Conservation (phyloP, 1,140 invertebrate genomes). For the Triops cancriformis region DNA sequence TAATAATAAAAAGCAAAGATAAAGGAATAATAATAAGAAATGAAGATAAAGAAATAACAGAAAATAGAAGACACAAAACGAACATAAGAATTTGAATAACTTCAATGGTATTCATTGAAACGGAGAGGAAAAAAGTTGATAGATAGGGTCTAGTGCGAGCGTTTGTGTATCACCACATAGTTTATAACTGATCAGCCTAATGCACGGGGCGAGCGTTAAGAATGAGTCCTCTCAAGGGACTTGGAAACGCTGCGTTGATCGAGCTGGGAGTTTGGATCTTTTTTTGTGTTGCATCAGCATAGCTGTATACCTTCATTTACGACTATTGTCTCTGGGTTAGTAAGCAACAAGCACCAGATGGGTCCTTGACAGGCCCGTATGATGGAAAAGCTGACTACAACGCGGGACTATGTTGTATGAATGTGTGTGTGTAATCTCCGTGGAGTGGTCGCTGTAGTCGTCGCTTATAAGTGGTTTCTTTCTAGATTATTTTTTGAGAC, state of each 20-base stretch:
- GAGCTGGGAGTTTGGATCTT: neutral
- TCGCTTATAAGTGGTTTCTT: neutral
- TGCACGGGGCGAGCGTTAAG: neutral
- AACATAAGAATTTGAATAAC: too few species aligned
- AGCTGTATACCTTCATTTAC: slow-evolving; percentile 1
- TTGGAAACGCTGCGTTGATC: neutral
- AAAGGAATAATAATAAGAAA: too few species aligned
- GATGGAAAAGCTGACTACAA: neutral
- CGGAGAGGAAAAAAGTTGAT: too few species aligned
- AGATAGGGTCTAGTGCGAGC: too few species aligned
- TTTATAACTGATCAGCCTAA: neutral
- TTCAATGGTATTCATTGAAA: too few species aligned
- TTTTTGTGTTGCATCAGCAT: neutral
- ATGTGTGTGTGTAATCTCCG: neutral
- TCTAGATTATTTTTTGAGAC: neutral
- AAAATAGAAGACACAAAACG: too few species aligned
- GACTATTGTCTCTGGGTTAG: slow-evolving; percentile 9
- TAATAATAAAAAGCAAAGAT: too few species aligned
- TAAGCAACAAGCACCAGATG: slow-evolving; percentile 10
- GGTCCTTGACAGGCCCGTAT: slow-evolving; percentile 3
- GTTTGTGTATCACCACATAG: neutral
- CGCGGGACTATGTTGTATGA: neutral
- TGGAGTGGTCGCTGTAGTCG: neutral
- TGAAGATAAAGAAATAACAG: too few species aligned
- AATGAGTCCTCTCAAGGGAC: neutral